These are phyloP conservation scores for Masnerella sp. DNA, from an alignment of 2,888 invertebrate genomes.

Conservation along the genomic window DNA sequence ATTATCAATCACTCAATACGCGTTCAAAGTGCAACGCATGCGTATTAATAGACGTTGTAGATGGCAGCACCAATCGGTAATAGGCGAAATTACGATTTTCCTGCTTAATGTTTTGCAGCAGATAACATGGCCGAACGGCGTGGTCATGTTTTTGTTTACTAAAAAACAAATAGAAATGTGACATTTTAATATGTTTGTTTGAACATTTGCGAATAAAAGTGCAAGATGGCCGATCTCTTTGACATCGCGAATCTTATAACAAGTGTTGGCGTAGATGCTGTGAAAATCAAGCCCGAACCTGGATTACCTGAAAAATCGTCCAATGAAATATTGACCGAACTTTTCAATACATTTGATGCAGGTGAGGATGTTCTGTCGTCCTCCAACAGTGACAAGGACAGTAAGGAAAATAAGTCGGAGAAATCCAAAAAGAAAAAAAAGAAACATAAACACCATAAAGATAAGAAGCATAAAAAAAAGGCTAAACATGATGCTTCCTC, in stretches of 20 bases:
- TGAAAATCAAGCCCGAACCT: slow-evolving; percentile 75
- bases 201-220: not conserved
- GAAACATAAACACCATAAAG: slow-evolving; percentile 79
- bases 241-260: slow-evolving; percentile 76
- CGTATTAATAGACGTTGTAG: no score
- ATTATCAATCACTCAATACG: no score
- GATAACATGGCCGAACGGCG: no score
- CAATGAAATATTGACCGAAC: slow-evolving; percentile 89
- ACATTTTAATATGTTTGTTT: no score
- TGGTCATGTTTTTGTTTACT: no score
- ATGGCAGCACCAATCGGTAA: slow-evolving; percentile 1
- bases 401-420: slow-evolving; percentile 41
- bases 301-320: slow-evolving; percentile 82
- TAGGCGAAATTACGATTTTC: no score
- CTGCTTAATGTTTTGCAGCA: no score
- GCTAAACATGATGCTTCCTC: slow-evolving; percentile 75
- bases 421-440: slow-evolving; percentile 78
- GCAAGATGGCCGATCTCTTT: slow-evolving; percentile 72
- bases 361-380: slow-evolving; percentile 73
- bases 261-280: slow-evolving; percentile 74
- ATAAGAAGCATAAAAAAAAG: slow-evolving; percentile 79
- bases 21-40: no score
- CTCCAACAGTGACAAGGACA: slow-evolving; percentile 60
- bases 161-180: no score
- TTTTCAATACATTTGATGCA: slow-evolving; percentile 85